These are phyloP conservation scores for Drosophila athabasca DNA, from an alignment of 1,140 invertebrate species.

Conservation along the genomic window DNA sequence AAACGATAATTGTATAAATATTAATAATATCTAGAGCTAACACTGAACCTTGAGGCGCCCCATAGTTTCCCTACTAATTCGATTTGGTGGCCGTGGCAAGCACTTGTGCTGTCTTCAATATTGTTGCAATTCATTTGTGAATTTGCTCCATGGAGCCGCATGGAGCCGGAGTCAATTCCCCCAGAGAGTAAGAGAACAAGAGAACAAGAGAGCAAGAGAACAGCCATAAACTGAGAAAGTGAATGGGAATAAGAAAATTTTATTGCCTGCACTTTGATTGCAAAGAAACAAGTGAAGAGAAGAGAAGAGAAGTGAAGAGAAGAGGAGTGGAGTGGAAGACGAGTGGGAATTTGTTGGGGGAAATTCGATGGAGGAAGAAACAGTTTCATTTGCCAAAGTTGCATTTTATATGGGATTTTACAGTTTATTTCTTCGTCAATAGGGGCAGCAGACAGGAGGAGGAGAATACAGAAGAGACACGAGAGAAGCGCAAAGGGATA, in stretches of 20 bases:
- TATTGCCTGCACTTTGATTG: slow-evolving; percentile 58
- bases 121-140: slow-evolving; percentile 21
- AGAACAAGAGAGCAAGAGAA: background rate
- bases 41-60: slow-evolving; percentile 6
- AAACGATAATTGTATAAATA: no score
- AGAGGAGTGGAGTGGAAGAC: no score
- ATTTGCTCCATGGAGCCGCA: no score
- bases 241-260: slow-evolving; percentile 22
- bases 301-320: background rate
- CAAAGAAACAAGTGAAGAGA: slow-evolving; percentile 35
- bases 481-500: background rate
- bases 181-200: background rate
- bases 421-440: slow-evolving; percentile 40
- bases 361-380: slow-evolving; percentile 14
- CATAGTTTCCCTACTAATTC: slow-evolving; percentile 25
- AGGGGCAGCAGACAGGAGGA: slow-evolving; percentile 17
- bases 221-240: slow-evolving; percentile 23
- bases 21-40: no score
- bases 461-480: background rate
- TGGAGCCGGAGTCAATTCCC: no score
- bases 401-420: slow-evolving; percentile 42
- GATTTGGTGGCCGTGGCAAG: no score
- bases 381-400: slow-evolving; percentile 37
- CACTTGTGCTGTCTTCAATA: background rate
- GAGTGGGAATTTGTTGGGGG: background rate